phyloP scores from a whole-genome alignment of 2,888 invertebrate genomes.

The Leptarthrus brevirostris region DNA sequence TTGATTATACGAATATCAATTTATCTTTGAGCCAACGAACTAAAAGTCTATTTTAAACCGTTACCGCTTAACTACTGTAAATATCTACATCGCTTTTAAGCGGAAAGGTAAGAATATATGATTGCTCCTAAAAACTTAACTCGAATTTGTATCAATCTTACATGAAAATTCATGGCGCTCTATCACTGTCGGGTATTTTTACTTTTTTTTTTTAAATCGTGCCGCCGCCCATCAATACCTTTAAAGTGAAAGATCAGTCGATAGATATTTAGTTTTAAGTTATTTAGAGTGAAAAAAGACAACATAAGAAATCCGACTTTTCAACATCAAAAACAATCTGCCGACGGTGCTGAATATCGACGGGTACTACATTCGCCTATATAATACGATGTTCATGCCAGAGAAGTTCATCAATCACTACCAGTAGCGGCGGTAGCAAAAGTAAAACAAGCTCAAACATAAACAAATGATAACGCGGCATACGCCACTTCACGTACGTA shows the following conservation, averaged over 20 bases:
- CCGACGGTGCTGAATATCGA: conserved; percentile 30
- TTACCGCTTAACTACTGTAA: no score
- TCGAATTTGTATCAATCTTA: conserved; percentile 1
- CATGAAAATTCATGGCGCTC: conserved; percentile 8
- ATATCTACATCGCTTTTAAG: no score
- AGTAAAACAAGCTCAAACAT: conserved; percentile 47
- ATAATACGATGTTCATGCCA: neutral
- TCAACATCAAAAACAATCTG: conserved; percentile 49
- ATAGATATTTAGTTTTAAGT: neutral
- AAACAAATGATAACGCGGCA: conserved; percentile 45
- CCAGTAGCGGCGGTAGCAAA: conserved; percentile 19
- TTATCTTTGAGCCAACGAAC: no score
- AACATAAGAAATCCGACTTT: neutral
- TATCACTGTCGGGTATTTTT: conserved; percentile 11
- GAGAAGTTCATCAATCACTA: conserved; percentile 5
- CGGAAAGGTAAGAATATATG: no score
- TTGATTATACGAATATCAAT: no score
- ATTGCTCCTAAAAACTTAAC: no score
- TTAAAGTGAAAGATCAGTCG: neutral
- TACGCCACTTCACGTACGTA: no score
- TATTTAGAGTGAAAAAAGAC: neutral
- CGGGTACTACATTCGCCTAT: no score
- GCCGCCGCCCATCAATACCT: conserved; percentile 1
- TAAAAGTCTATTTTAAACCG: no score
- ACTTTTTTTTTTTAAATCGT: neutral